phyloP scores from a whole-genome alignment of 2,797 vertebrate genomes.

The Glyptemys insculpta region DNA sequence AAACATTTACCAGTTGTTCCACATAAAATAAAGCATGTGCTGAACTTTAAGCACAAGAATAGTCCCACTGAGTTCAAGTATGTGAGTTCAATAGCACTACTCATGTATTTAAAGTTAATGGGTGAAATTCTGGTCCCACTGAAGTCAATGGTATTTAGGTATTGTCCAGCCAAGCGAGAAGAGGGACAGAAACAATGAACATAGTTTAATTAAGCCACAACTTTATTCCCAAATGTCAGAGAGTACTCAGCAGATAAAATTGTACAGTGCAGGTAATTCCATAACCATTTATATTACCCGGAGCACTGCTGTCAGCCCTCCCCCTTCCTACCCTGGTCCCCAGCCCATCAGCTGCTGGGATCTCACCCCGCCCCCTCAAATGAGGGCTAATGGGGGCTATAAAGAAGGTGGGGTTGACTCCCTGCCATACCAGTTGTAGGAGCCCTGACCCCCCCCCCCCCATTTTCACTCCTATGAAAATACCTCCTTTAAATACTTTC shows the following conservation, averaged over 20 bases:
- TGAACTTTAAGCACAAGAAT: not conserved
- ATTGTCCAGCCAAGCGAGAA: not conserved
- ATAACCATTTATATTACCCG: no score
- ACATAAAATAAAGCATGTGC: not conserved
- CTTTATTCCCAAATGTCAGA: not conserved
- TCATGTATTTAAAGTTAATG: not conserved
- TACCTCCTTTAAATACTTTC: not conserved
- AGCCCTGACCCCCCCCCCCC: no score
- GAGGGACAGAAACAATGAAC: not conserved
- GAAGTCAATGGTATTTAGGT: not conserved
- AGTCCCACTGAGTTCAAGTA: not conserved
- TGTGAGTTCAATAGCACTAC: not conserved
- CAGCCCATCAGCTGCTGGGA: not conserved
- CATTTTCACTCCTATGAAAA: not conserved
- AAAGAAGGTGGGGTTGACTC: not conserved
- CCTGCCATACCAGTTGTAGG: not conserved
- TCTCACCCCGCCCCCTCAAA: not conserved
- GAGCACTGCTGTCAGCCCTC: no score
- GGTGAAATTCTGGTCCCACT: conserved; percentile 6
- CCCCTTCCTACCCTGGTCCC: not conserved
- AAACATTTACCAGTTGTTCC: not conserved
- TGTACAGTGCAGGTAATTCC: no score
- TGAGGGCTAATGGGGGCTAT: no score
- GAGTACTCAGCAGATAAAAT: not conserved
- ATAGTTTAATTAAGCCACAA: not conserved